phyloP scores from a whole-genome alignment of 2,888 invertebrate genomes.

The Danaus chrysippus region DNA sequence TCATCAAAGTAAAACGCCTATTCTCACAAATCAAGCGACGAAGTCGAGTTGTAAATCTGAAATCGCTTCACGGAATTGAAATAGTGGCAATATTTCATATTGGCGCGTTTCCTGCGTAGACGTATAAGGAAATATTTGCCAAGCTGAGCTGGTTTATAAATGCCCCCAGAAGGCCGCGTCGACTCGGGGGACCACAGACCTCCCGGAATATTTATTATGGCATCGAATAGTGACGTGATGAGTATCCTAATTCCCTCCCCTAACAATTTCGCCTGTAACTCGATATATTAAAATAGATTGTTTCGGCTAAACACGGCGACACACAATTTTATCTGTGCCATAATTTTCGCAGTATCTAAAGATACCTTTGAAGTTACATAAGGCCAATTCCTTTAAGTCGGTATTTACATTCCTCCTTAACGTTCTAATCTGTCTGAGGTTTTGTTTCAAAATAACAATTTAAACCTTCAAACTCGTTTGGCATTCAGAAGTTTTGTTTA shows the following conservation, averaged over 20 bases:
- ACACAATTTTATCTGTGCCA: slow-evolving; percentile 11
- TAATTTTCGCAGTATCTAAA: not conserved
- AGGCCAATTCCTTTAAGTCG: slow-evolving; percentile 3
- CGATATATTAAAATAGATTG: slow-evolving; percentile 29
- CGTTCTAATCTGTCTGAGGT: not conserved
- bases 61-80: slow-evolving; percentile 61
- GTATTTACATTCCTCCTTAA: not conserved
- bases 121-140: slow-evolving; percentile 56
- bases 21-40: slow-evolving; percentile 52
- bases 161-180: slow-evolving; percentile 36
- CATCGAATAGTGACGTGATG: slow-evolving; percentile 26
- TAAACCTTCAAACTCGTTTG: not conserved
- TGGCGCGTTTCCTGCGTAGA: slow-evolving; percentile 48
- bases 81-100: slow-evolving; percentile 59
- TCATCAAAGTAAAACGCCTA: slow-evolving; percentile 44
- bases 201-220: slow-evolving; percentile 32
- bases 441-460: not conserved
- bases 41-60: slow-evolving; percentile 60
- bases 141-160: slow-evolving; percentile 36
- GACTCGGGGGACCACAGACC: slow-evolving; percentile 34
- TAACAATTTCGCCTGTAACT: slow-evolving; percentile 28
- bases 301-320: slow-evolving; percentile 23
- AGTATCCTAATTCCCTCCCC: slow-evolving; percentile 29
- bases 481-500: not conserved
- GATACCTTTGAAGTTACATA: too few relatives aligned